phyloP scores from a whole-genome alignment of 2,113 vertebrate species.

The Cercopithecus mona region DNA sequence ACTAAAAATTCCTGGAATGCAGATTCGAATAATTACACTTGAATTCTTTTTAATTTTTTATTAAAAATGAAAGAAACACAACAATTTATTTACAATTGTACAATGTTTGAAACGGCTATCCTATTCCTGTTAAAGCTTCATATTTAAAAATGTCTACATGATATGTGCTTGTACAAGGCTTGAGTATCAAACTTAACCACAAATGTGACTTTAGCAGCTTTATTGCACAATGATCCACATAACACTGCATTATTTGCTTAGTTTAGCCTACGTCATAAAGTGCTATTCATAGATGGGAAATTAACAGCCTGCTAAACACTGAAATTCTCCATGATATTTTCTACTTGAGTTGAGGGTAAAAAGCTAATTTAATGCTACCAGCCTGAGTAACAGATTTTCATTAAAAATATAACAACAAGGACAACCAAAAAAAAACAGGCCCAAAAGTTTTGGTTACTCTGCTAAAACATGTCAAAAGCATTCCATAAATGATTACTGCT shows the following conservation, averaged over 20 bases:
- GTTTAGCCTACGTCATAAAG: conserved; percentile 88
- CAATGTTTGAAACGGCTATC: conserved; percentile 74
- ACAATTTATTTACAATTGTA: conserved; percentile 76
- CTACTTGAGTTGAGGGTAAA: neutral
- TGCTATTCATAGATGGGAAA: conserved; percentile 82
- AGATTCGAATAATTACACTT: conserved; percentile 33
- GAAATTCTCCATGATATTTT: conserved; percentile 1
- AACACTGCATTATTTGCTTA: conserved; percentile 80
- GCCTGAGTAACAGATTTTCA: conserved; percentile 11
- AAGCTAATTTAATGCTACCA: neutral
- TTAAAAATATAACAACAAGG: conserved; percentile 1
- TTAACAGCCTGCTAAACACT: neutral
- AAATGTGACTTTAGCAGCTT: conserved; percentile 70
- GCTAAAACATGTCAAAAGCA: conserved; percentile 60
- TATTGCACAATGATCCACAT: conserved; percentile 87
- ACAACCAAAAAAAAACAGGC: conserved; percentile 25
- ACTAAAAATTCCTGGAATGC: conserved; percentile 30
- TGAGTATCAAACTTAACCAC: conserved; percentile 65
- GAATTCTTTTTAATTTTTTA: conserved; percentile 78
- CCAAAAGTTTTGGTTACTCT: conserved; percentile 48
- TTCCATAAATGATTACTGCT: conserved; percentile 49
- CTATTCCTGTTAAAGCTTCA: conserved; percentile 80
- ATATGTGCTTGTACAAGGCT: conserved; percentile 68
- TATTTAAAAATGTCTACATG: conserved; percentile 74
- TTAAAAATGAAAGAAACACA: conserved; percentile 70